Evolutionary conservation across 1,140 invertebrate genomes (phyloP).

Genomic region (Callitettix versicolor): DNA sequence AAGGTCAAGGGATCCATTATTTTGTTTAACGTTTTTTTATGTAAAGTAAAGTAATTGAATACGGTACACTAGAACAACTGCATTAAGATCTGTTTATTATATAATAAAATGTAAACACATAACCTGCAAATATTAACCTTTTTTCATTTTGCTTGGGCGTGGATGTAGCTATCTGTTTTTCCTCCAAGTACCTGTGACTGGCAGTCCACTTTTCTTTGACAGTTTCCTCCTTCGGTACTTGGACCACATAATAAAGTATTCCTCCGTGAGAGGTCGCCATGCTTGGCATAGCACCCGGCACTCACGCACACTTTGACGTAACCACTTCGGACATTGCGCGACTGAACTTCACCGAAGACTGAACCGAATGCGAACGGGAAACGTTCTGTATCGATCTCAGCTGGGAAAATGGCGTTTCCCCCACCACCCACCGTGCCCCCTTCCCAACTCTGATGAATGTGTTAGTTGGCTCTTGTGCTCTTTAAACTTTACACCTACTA

Average conservation of each 20-base stretch:
- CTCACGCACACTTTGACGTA: slow-evolving; percentile 5
- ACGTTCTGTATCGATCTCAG: neutral
- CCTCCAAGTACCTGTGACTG: slow-evolving; percentile 19
- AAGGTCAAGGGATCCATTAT: no score
- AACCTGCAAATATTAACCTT: slow-evolving; percentile 11
- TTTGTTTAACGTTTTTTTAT: no score
- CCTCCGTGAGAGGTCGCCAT: slow-evolving; percentile 50
- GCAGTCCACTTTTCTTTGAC: slow-evolving; percentile 15
- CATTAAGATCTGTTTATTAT: no score
- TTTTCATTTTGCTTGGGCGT: slow-evolving; percentile 1
- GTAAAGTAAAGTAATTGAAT: no score
- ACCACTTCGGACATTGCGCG: neutral
- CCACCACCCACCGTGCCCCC: neutral
- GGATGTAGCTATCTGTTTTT: slow-evolving; percentile 11
- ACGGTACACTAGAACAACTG: no score
- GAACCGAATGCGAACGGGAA: no score
- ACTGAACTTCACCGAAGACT: no score
- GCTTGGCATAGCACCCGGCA: slow-evolving; percentile 27
- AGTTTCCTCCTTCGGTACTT: slow-evolving; percentile 39
- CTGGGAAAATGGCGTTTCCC: neutral
- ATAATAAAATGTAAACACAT: no score
- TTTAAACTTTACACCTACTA: no score
- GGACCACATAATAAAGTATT: slow-evolving; percentile 51
- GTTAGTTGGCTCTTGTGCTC: no score
- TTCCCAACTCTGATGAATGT: no score